Evolutionary conservation across 2,113 vertebrate species (phyloP), one percentile per base, ranked within the genome.

Genomic region (Rostratula benghalensis): DNA sequence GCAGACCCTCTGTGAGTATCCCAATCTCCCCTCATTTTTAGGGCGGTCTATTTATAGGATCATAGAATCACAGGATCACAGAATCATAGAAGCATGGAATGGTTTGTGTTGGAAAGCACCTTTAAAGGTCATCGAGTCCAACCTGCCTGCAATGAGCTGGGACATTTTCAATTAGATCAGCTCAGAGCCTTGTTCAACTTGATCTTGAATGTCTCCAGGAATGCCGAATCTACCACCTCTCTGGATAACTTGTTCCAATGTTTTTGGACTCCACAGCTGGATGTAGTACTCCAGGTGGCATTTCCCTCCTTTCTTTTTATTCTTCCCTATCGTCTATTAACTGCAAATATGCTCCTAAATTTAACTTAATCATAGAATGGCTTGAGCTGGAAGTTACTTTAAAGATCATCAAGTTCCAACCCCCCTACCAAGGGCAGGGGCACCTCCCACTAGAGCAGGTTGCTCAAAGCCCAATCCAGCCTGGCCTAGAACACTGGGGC

Each of bases 131-230:
- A 80, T 35, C 31, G 27, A 68, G 5, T 24, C 31, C 43, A 73
- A 5, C 5, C 0, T 2, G 6, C 6, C 5, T 30, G 24, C 22
- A 41, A 8, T 15, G 8, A 54, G 9, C 53, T 45, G 46, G 46
- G 7, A 57, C 9, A 35, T 23, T 15, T 70, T 75, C 17, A 21
- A 43, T 6, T 14, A 13, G 5, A 20, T 39, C 21, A 45, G n/a
- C 5, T 35, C 51, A 75, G 27, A 70, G 35, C 11, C 8, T 16
- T 0, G 0, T 43, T 11, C 19, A 57, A 4, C 4, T 6, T 75
- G 50, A 53, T 3, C 4, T 17, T 53, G 23, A 71, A 33, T 6
- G 9, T 48, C 67, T 75, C 18, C 37, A 53, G 27, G 18, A 5
- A 27, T 24, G n/a, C 11, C 13, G 3, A 1, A 0, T 63, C 61